phyloP scores from a whole-genome alignment of 1,140 invertebrate genomes.

The Lethrus apterus region DNA sequence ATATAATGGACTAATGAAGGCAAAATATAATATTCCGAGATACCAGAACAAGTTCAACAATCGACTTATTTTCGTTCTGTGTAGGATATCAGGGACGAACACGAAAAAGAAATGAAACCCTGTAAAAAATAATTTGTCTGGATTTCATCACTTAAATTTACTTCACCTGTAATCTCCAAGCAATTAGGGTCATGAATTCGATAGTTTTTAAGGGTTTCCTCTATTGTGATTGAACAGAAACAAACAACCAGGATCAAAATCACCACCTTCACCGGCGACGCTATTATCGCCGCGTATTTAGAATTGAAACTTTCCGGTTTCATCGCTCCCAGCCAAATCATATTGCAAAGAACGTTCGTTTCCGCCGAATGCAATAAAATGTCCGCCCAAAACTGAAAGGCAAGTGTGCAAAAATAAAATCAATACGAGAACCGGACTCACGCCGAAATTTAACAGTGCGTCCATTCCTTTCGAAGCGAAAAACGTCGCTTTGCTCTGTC shows the following conservation, averaged over 20 bases:
- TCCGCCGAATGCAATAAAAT: background rate
- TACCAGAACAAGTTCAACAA: background rate
- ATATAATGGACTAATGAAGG: background rate
- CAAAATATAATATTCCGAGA: background rate
- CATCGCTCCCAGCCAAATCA: slow-evolving; percentile 1
- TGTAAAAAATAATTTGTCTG: no score
- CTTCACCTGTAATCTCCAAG: no score
- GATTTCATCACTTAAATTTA: no score
- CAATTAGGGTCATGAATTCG: no score
- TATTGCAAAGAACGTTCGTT: background rate
- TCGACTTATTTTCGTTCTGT: background rate
- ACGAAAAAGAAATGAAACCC: no score
- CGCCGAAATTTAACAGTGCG: no score
- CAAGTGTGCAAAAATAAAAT: background rate
- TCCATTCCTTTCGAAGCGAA: background rate
- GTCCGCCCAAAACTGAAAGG: slow-evolving; percentile 1
- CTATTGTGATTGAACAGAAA: background rate
- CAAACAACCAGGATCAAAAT: background rate
- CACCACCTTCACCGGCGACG: background rate
- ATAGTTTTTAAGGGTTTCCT: background rate
- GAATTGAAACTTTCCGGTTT: slow-evolving; percentile 2
- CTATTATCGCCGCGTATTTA: slow-evolving; percentile 1
- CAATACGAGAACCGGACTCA: no score
- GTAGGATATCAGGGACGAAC: slow-evolving; percentile 5
- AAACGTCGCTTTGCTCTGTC: no score